Evolutionary conservation across 2,888 invertebrate genomes (phyloP).

Genomic region (Philhelius pedissequus): DNA sequence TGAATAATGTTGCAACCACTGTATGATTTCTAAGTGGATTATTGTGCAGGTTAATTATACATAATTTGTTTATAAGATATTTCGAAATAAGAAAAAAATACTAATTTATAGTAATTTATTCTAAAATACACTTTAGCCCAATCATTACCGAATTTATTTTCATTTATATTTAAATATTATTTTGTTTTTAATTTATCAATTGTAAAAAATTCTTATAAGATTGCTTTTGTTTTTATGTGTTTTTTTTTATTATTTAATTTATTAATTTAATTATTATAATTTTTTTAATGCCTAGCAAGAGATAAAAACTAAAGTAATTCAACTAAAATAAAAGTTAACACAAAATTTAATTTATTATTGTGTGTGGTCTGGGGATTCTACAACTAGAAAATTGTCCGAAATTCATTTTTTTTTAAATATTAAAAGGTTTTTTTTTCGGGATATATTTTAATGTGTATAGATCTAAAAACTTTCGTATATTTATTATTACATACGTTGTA

Average conservation of each 20-base stretch:
- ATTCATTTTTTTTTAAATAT: slow-evolving; percentile 9
- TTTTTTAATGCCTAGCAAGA: slow-evolving; percentile 48
- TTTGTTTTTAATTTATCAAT: slow-evolving; percentile 30
- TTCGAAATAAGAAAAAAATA: slow-evolving; percentile 6
- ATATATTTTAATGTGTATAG: slow-evolving; percentile 21
- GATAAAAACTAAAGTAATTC: slow-evolving; percentile 33
- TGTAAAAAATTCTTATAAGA: slow-evolving; percentile 61
- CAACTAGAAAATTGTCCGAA: slow-evolving; percentile 53
- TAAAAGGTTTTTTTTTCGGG: slow-evolving; percentile 12
- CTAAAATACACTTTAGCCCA: slow-evolving; percentile 14
- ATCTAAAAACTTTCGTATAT: slow-evolving; percentile 40
- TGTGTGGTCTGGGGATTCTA: slow-evolving; percentile 45
- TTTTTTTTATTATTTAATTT: slow-evolving; percentile 4
- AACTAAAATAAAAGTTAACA: slow-evolving; percentile 37
- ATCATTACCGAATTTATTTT: slow-evolving; percentile 9
- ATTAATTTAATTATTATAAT: slow-evolving; percentile 20
- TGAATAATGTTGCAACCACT: background rate
- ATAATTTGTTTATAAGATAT: background rate
- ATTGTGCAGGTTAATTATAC: slow-evolving; percentile 32
- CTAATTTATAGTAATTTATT: slow-evolving; percentile 23
- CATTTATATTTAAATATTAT: slow-evolving; percentile 8
- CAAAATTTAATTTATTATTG: slow-evolving; percentile 12
- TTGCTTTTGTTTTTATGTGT: slow-evolving; percentile 53
- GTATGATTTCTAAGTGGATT: background rate
- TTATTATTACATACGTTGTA: slow-evolving; percentile 19